Percentiles rank a stretch among this genome's conserved stretches.
These are phyloP conservation scores for Oncorhynchus clarkii DNA, from an alignment of 2,113 vertebrate species.

Conservation along the genomic window DNA sequence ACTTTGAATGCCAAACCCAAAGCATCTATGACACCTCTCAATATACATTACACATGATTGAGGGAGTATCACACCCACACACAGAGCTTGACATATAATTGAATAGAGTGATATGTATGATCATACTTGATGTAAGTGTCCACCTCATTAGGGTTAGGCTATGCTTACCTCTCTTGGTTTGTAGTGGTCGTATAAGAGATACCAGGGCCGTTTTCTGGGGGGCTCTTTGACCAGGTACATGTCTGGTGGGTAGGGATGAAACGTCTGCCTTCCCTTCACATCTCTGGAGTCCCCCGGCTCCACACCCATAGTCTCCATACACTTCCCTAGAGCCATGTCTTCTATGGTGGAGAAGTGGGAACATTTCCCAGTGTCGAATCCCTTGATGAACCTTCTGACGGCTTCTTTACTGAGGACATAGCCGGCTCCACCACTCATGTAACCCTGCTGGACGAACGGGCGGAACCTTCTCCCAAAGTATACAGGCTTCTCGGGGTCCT, in stretches of 20 bases:
- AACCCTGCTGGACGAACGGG: slow-evolving; percentile 84
- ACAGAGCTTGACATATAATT: too few relatives aligned
- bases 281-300: slow-evolving; percentile 84
- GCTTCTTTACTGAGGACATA: slow-evolving; percentile 90
- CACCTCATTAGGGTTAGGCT: neutral
- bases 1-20: neutral
- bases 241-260: slow-evolving; percentile 82
- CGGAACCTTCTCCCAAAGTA: slow-evolving; percentile 85
- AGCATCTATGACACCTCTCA: neutral
- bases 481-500: slow-evolving; percentile 75
- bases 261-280: slow-evolving; percentile 78
- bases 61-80: too few relatives aligned
- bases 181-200: slow-evolving; percentile 84
- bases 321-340: slow-evolving; percentile 85
- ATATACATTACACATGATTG: neutral
- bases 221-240: slow-evolving; percentile 74
- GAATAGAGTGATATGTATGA: too few relatives aligned
- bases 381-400: slow-evolving; percentile 79
- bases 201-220: slow-evolving; percentile 76
- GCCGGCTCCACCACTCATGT: slow-evolving; percentile 91
- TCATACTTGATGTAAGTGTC: neutral
- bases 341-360: slow-evolving; percentile 81
- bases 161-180: slow-evolving; percentile 76
- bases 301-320: slow-evolving; percentile 85
- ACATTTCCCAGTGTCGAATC: slow-evolving; percentile 78